A percentile compares a stretch with the other conserved stretches of the same genome.
Evolutionary conservation across 2,888 invertebrate species (phyloP).

Genomic region (Phytoseiulus persimilis): DNA sequence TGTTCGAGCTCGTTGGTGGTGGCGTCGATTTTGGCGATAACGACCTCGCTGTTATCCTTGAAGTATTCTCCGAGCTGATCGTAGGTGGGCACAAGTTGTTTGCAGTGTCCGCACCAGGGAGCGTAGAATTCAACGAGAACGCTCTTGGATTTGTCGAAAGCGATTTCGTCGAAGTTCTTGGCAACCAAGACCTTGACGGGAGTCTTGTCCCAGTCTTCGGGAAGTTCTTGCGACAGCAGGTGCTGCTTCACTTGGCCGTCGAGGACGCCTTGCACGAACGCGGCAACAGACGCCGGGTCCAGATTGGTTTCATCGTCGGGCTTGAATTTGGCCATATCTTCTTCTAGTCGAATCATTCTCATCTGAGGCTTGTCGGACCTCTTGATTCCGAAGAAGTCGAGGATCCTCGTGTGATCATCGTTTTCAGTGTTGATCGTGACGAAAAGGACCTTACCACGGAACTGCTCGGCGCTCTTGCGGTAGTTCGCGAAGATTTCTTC

Average conservation of each 20-base stretch:
- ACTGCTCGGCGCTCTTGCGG: slow-evolving; percentile 73
- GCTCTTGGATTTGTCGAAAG: slow-evolving; percentile 71
- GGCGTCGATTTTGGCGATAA: slow-evolving; percentile 97
- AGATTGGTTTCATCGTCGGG: slow-evolving; percentile 65
- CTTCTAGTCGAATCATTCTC: slow-evolving; percentile 84
- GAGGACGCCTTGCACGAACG: slow-evolving; percentile 79
- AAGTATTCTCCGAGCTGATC: slow-evolving; percentile 90
- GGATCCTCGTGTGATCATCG: slow-evolving; percentile 88
- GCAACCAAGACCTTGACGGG: slow-evolving; percentile 88
- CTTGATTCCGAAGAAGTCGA: slow-evolving; percentile 98
- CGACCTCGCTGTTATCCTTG: slow-evolving; percentile 65
- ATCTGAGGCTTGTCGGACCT: slow-evolving; percentile 82
- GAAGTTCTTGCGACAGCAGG: slow-evolving; percentile 81
- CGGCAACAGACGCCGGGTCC: slow-evolving; percentile 60
- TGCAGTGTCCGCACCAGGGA: slow-evolving; percentile 97
- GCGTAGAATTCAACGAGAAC: slow-evolving; percentile 97
- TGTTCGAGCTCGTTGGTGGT: slow-evolving; percentile 95
- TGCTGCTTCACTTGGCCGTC: slow-evolving; percentile 91
- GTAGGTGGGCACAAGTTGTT: slow-evolving; percentile 91
- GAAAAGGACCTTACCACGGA: slow-evolving; percentile 83
- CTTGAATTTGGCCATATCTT: slow-evolving; percentile 96
- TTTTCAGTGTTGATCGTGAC: slow-evolving; percentile 91
- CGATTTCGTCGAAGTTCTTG: slow-evolving; percentile 89
- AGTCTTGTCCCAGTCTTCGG: slow-evolving; percentile 91
- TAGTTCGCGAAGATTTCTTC: slow-evolving; percentile 70